Evolutionary conservation across 2,888 invertebrate species (phyloP).

Genomic region (Bombylius discolor): DNA sequence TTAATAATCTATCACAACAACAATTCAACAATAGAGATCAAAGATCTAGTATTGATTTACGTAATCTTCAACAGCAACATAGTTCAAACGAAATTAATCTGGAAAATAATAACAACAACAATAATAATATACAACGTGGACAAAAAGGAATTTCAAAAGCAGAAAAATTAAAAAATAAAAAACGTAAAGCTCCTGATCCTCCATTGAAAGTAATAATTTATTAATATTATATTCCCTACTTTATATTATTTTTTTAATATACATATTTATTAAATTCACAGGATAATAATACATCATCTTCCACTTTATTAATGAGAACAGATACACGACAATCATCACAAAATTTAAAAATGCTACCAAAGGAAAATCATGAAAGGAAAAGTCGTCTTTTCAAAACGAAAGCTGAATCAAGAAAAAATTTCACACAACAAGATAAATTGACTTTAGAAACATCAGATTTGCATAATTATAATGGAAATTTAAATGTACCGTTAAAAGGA

Average conservation of each 20-base stretch:
- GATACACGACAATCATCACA: constrained; percentile 22
- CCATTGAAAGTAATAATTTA: constrained; percentile 11
- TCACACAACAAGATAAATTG: not conserved
- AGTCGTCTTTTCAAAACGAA: constrained; percentile 61
- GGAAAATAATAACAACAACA: not conserved
- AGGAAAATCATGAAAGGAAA: constrained; percentile 38
- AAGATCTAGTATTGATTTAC: too few species aligned
- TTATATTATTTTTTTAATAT: not conserved
- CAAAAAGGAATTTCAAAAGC: constrained; percentile 24
- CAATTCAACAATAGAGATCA: too few species aligned
- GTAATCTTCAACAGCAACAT: not conserved
- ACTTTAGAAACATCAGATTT: constrained; percentile 8
- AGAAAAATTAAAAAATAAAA: constrained; percentile 42
- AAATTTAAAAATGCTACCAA: constrained; percentile 29
- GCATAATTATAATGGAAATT: not conserved
- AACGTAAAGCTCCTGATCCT: constrained; percentile 58
- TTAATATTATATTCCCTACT: too few species aligned
- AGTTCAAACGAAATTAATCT: not conserved
- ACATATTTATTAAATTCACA: not conserved
- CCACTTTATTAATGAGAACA: constrained; percentile 26
- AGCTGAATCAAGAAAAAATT: constrained; percentile 44
- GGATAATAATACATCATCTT: not conserved
- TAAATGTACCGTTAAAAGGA: not conserved
- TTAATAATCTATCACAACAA: too few species aligned
- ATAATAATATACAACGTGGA: not conserved